Conservation (phyloP, 92 coral and sea anemone species). For the Epizoanthus ramosus region DNA sequence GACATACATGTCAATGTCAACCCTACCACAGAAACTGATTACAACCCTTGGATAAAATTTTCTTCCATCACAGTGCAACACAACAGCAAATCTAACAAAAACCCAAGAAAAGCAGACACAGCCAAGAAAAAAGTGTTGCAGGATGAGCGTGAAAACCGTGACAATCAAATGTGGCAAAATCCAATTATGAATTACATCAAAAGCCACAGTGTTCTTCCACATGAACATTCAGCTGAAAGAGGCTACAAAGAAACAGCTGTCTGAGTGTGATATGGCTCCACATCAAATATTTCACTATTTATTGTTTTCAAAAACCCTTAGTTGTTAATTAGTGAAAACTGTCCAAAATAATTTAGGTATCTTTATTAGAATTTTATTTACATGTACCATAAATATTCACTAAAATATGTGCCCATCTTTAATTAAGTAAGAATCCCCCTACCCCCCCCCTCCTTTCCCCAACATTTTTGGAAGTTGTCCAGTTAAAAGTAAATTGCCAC, state of each 20-base stretch:
- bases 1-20: background rate
- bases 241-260: constrained; percentile 35
- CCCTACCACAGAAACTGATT: background rate
- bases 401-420: too few species aligned
- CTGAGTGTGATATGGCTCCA: background rate
- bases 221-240: background rate
- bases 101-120: background rate
- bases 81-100: background rate
- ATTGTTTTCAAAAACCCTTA: too few species aligned
- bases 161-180: background rate
- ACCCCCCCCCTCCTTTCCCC: too few species aligned
- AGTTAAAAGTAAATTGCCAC: too few species aligned
- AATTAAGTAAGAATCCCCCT: too few species aligned
- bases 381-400: too few species aligned
- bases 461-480: too few species aligned
- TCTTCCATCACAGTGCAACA: constrained; percentile 1
- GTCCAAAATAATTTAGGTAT: too few species aligned
- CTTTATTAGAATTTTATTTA: too few species aligned
- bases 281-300: too few species aligned
- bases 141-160: background rate
- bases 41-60: constrained; percentile 31
- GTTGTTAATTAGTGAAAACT: too few species aligned
- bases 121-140: background rate
- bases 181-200: background rate
- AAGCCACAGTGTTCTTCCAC: background rate